A percentile compares a stretch with the other conserved stretches of the same genome.
Evolutionary conservation across 2,113 vertebrate species (phyloP).

Genomic region (Xiphophorus couchianus): DNA sequence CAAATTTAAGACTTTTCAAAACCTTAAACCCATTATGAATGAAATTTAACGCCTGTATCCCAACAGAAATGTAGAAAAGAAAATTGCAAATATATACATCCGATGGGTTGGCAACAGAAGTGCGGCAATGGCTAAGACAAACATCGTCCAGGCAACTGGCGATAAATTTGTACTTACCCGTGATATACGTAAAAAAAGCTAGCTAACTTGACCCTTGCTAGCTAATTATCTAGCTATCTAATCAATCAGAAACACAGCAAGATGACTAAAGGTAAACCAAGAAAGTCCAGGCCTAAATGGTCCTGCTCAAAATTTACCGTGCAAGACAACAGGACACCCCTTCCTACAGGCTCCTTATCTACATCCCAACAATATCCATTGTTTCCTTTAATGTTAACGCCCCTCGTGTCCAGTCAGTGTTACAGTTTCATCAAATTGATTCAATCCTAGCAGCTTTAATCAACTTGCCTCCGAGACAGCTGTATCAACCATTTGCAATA

Average conservation of each 20-base stretch:
- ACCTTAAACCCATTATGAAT: too few relatives aligned
- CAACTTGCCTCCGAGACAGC: constrained; percentile 13
- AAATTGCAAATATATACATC: too few relatives aligned
- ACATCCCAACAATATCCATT: neutral
- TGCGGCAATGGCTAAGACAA: too few relatives aligned
- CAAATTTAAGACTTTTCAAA: too few relatives aligned
- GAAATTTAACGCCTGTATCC: too few relatives aligned
- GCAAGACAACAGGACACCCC: neutral
- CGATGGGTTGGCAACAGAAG: too few relatives aligned
- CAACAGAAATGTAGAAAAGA: too few relatives aligned
- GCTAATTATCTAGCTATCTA: too few relatives aligned
- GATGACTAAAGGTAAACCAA: neutral
- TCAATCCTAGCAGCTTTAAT: constrained; percentile 15
- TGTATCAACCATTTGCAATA: constrained; percentile 41
- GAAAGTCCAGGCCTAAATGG: neutral
- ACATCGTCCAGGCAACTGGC: too few relatives aligned
- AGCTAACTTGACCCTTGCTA: too few relatives aligned
- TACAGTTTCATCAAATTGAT: constrained; percentile 14
- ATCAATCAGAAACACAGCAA: neutral
- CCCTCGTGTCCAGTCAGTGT: constrained; percentile 5
- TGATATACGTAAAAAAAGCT: too few relatives aligned
- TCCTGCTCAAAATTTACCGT: neutral
- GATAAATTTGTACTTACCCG: too few relatives aligned
- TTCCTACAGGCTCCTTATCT: neutral
- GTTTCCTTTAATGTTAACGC: neutral